These are phyloP conservation scores for Coenonympha arcania DNA, from an alignment of 2,888 invertebrate species.

Conservation along the genomic window DNA sequence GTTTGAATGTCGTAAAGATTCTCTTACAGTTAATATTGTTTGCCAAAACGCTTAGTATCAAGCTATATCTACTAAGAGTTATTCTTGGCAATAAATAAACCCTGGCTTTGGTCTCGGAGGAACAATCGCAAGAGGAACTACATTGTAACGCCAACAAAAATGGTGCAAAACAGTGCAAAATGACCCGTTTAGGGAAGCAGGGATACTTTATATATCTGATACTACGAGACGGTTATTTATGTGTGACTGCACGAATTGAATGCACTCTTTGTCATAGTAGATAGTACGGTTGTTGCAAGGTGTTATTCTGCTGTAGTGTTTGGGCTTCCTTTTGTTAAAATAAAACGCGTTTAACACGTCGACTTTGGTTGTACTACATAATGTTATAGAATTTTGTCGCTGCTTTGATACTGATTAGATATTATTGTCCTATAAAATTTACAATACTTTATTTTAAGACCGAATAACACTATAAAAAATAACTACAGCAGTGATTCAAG, in stretches of 20 bases:
- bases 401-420: neutral
- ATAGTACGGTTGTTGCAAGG: conserved; percentile 7
- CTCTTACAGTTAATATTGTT: too few relatives aligned
- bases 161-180: conserved; percentile 40
- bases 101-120: conserved; percentile 34
- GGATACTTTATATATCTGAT: conserved; percentile 21
- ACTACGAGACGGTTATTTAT: conserved; percentile 21
- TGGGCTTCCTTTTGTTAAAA: neutral
- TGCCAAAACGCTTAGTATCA: conserved; percentile 8
- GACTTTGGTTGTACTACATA: neutral
- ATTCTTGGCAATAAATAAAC: conserved; percentile 18
- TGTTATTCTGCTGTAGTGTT: conserved; percentile 6
- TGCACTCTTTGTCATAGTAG: conserved; percentile 19
- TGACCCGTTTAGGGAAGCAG: conserved; percentile 17
- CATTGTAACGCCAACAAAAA: conserved; percentile 33
- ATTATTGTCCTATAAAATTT: too few relatives aligned
- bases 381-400: neutral
- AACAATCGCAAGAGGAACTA: conserved; percentile 43
- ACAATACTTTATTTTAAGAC: too few relatives aligned
- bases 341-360: too few relatives aligned
- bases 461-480: too few relatives aligned
- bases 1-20: too few relatives aligned
- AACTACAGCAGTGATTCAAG: too few relatives aligned
- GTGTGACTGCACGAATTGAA: conserved; percentile 23
- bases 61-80: conserved; percentile 31